Base-by-base conservation (phyloP, 2,113 vertebrate species). In the Riparia riparia region DNA sequence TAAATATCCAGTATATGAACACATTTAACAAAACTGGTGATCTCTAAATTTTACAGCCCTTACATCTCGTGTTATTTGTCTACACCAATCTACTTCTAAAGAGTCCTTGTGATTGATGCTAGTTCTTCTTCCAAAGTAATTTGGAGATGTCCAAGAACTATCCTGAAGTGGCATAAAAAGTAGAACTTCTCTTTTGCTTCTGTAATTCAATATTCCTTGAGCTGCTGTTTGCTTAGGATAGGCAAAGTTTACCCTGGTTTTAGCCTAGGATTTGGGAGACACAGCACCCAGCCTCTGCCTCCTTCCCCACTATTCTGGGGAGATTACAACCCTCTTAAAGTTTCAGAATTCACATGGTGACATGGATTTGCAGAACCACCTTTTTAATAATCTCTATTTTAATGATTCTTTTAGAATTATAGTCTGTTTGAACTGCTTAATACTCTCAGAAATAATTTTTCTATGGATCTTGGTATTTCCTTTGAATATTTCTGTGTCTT, bases 221-320 rank as follows among this genome's bases (percentile, higher is more conserved):
- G 4, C 1, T 54, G 54, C 5, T 77, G 34, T 79, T 90, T 95
- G 21, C 37, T 70, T 25, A 81, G n/a, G 42, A 39, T 51, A 68
- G n/a, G 28, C 4, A 44, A 70, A 70, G 24, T 28, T 70, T 70
- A 73, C 11, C 10, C 20, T 58, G 24, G 42, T 21, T 93, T 89
- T 76, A 95, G 34, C n/a, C n/a, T n/a, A 17, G 65, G 28, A 72
- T 85, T 45, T 88, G 57, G 53, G 45, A 90, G 12, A n/a, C 0
- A 1, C 12, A 45, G 31, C 8, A 26, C 34, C 19, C 0, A 0
- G 13, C 9, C 17, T 86, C 51, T 80, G 5, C 31, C 73, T 91
- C 42, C 21, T 26, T 80, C 28, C 41, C 14, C 25, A 32, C 12
- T 8, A 0, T 26, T 16, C 57, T 45, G 14, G 31, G 41, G 14